phyloP scores from a whole-genome alignment of 1,140 invertebrate genomes.

The Steinernema khuongi region DNA sequence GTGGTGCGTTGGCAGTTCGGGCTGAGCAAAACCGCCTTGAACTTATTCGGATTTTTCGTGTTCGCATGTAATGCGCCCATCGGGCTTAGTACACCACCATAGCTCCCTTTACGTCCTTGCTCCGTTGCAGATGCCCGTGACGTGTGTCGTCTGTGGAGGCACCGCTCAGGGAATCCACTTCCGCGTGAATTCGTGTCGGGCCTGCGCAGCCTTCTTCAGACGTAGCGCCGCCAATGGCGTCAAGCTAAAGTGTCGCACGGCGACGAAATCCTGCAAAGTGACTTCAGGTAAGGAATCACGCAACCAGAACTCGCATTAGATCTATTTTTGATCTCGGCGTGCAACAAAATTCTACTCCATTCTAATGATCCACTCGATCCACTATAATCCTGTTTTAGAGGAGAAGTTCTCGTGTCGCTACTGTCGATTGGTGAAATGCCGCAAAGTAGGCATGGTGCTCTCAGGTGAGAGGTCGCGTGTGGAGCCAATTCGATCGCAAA shows the following conservation, averaged over 20 bases:
- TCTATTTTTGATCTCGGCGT: too few relatives aligned
- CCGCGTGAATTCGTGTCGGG: background rate
- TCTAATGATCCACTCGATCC: too few relatives aligned
- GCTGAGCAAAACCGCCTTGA: background rate
- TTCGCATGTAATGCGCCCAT: background rate
- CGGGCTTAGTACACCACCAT: too few relatives aligned
- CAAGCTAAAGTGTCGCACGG: background rate
- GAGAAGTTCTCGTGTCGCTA: constrained; percentile 2
- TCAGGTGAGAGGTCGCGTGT: background rate
- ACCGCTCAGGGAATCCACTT: background rate
- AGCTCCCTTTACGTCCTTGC: too few relatives aligned
- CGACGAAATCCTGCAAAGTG: constrained; percentile 1
- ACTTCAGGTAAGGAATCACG: background rate
- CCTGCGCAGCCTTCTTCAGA: background rate
- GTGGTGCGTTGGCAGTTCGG: background rate
- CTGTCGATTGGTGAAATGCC: background rate
- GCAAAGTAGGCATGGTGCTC: background rate
- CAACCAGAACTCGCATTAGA: background rate
- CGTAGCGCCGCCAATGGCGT: background rate
- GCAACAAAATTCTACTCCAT: too few relatives aligned
- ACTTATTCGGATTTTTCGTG: background rate
- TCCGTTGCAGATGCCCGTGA: background rate
- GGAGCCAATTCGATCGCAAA: background rate
- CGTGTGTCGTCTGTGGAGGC: background rate
- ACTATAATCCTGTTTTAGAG: too few relatives aligned